These are phyloP conservation scores for Listronotus bonariensis DNA, from an alignment of 1,140 invertebrate species.

Conservation along the genomic window DNA sequence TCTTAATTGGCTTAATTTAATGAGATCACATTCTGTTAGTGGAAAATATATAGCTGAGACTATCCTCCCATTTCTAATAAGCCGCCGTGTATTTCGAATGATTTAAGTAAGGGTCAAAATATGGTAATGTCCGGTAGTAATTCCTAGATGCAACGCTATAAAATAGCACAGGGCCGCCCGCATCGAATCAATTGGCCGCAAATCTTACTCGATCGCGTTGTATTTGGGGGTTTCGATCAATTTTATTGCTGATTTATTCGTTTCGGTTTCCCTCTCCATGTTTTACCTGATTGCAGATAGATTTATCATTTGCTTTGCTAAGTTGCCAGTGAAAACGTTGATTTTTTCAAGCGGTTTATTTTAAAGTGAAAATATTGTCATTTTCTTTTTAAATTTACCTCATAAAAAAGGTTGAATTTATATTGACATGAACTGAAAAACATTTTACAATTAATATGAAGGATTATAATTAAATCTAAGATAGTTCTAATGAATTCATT, in stretches of 20 bases:
- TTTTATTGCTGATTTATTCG: constrained; percentile 45
- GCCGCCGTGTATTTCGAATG: constrained; percentile 31
- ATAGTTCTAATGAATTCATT: too few species aligned
- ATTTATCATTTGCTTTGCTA: constrained; percentile 19
- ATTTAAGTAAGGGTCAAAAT: constrained; percentile 41
- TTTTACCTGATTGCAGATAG: constrained; percentile 31
- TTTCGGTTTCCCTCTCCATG: constrained; percentile 17
- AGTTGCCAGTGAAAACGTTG: constrained; percentile 6
- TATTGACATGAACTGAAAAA: too few species aligned
- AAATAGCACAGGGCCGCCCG: constrained; percentile 27
- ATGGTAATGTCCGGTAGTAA: constrained; percentile 43
- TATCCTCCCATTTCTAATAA: constrained; percentile 39
- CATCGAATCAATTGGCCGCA: constrained; percentile 44
- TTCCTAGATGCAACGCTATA: constrained; percentile 30
- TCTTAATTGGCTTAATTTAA: constrained; percentile 39
- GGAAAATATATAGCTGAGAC: constrained; percentile 25
- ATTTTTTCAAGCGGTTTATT: not conserved
- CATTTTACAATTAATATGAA: too few species aligned
- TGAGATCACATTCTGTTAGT: constrained; percentile 33
- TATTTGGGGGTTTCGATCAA: constrained; percentile 25
- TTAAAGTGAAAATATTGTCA: too few species aligned
- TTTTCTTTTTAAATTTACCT: too few species aligned
- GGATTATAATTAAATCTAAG: too few species aligned
- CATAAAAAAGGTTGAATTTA: too few species aligned
- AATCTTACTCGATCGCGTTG: constrained; percentile 38